Conservation (phyloP, 2,797 vertebrate genomes). For the Austrolebias charrua region DNA sequence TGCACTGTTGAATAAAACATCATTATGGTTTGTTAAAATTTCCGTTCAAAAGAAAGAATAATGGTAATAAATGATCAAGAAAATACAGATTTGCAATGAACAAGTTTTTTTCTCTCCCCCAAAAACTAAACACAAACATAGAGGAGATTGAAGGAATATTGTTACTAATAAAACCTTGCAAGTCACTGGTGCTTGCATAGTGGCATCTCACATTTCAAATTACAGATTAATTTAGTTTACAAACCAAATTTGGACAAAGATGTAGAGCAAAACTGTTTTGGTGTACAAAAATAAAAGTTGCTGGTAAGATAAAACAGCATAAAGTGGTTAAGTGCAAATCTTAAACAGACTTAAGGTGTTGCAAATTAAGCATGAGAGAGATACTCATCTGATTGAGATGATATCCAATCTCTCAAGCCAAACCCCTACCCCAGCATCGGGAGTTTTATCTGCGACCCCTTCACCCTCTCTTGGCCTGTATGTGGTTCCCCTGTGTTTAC, state of each 20-base stretch:
- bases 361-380: constrained; percentile 6
- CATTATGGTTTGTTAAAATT: constrained; percentile 75
- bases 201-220: constrained; percentile 41
- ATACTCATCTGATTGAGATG: constrained; percentile 24
- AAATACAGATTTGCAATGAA: constrained; percentile 52
- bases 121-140: constrained; percentile 47
- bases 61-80: constrained; percentile 64
- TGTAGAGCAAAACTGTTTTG: constrained; percentile 45
- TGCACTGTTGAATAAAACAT: constrained; percentile 79
- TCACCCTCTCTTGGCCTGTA: too few relatives aligned
- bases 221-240: constrained; percentile 38
- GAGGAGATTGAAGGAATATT: constrained; percentile 43
- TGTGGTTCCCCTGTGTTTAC: too few relatives aligned
- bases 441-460: too few relatives aligned
- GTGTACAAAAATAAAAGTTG: constrained; percentile 66
- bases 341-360: constrained; percentile 17
- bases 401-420: too few relatives aligned
- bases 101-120: constrained; percentile 20
- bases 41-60: constrained; percentile 65
- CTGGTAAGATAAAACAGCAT: constrained; percentile 26
- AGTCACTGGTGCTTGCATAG: constrained; percentile 52
- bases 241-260: constrained; percentile 40
- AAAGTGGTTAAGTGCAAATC: constrained; percentile 17
- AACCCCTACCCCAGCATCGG: too few relatives aligned
- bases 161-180: constrained; percentile 80